These are phyloP conservation scores for Criorhina ranunculi DNA, from an alignment of 2,888 invertebrate species.

Conservation along the genomic window DNA sequence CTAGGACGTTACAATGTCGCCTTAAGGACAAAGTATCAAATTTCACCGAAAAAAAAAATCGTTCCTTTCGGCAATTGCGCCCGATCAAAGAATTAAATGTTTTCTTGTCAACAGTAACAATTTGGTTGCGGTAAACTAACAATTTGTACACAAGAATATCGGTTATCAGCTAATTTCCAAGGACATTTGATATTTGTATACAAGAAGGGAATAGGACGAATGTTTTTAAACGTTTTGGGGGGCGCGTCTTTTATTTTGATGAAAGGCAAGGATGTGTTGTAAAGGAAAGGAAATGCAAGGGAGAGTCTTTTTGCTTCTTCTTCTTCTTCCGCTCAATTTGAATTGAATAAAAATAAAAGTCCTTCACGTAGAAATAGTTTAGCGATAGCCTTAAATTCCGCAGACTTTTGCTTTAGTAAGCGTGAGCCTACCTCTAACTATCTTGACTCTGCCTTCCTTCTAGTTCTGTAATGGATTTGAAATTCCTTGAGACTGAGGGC, in stretches of 20 bases:
- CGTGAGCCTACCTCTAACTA: too few relatives aligned
- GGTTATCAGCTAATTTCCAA: slow-evolving; percentile 69
- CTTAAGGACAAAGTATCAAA: slow-evolving; percentile 66
- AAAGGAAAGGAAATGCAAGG: not conserved
- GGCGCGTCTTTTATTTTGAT: slow-evolving; percentile 15
- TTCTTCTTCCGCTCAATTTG: slow-evolving; percentile 15
- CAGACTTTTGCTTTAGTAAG: too few relatives aligned
- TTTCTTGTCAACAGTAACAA: slow-evolving; percentile 72
- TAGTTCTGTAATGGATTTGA: too few relatives aligned
- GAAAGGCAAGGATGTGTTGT: not conserved
- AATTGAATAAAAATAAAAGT: not conserved
- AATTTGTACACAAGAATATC: slow-evolving; percentile 75
- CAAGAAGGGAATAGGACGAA: slow-evolving; percentile 13
- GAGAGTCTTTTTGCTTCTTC: not conserved
- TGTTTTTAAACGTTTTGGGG: slow-evolving; percentile 55
- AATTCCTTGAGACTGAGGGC: too few relatives aligned
- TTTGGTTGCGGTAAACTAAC: slow-evolving; percentile 75
- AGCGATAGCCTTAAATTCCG: too few relatives aligned
- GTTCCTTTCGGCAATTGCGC: slow-evolving; percentile 61
- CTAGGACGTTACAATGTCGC: slow-evolving; percentile 53
- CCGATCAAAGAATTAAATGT: slow-evolving; percentile 74
- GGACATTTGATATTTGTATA: slow-evolving; percentile 60
- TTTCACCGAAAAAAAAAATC: slow-evolving; percentile 28
- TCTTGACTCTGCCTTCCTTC: too few relatives aligned
- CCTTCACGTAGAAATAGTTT: too few relatives aligned